A percentile compares a stretch with the other conserved stretches of the same genome.
Evolutionary conservation across 2,113 vertebrate genomes (phyloP).

Genomic region (Halichoerus grypus): DNA sequence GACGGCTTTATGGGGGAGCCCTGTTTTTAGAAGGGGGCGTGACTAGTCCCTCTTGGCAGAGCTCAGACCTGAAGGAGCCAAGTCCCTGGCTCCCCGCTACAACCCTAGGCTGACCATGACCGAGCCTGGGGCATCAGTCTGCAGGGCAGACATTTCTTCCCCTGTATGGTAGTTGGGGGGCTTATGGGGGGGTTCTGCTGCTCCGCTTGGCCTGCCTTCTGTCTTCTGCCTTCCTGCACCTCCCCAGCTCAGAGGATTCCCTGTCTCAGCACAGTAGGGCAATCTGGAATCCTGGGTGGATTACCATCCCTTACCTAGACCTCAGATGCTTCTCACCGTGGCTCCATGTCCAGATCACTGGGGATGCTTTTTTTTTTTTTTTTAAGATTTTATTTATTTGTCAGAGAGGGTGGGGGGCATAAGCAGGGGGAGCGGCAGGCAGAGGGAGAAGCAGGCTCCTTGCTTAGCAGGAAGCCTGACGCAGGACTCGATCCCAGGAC

Average conservation of each 20-base stretch:
- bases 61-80: neutral
- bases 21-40: constrained; percentile 43
- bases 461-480: neutral
- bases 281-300: neutral
- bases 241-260: neutral
- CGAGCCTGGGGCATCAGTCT: rapidly evolving
- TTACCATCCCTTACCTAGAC: neutral
- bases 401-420: neutral
- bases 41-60: neutral
- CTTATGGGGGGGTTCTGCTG: neutral
- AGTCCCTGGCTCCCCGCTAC: neutral
- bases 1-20: neutral
- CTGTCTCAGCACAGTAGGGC: neutral
- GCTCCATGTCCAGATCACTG: neutral
- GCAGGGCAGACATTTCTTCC: neutral
- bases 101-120: neutral
- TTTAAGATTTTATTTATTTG: neutral
- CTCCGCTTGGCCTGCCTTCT: neutral
- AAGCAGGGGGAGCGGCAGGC: no score
- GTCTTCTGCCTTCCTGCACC: no score
- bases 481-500: neutral
- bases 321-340: neutral
- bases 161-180: neutral
- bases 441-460: neutral
- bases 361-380: neutral